A percentile compares a stretch with the other conserved stretches of the same genome.
These are phyloP conservation scores for Torymus aiolomorphi DNA, from an alignment of 2,888 invertebrate genomes.

Conservation along the genomic window DNA sequence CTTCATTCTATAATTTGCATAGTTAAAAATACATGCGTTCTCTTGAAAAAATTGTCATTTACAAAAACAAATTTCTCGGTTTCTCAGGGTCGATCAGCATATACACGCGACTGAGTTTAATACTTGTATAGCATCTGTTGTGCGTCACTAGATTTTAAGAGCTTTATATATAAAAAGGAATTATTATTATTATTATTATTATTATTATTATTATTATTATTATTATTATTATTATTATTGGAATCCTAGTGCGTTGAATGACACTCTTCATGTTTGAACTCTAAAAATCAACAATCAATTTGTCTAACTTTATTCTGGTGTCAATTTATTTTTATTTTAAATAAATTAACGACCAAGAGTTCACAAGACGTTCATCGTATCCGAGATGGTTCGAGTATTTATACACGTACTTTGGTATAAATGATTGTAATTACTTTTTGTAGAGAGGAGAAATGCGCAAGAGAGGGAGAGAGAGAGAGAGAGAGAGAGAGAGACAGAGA, in stretches of 20 bases:
- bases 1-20: neutral
- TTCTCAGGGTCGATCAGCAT: slow-evolving; percentile 12
- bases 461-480: neutral
- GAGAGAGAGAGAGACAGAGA: too few species aligned
- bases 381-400: slow-evolving; percentile 7
- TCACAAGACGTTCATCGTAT: slow-evolving; percentile 4
- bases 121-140: slow-evolving; percentile 43
- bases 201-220: too few species aligned
- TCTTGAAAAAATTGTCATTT: neutral
- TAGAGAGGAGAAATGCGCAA: slow-evolving; percentile 15
- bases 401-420: slow-evolving; percentile 43
- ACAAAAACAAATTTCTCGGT: slow-evolving; percentile 11
- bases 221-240: too few species aligned
- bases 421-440: slow-evolving; percentile 48
- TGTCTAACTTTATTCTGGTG: too few species aligned
- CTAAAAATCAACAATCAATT: too few species aligned
- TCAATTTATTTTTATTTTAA: neutral
- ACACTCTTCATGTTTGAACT: neutral
- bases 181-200: too few species aligned
- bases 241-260: neutral
- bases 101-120: slow-evolving; percentile 42
- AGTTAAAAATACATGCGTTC: neutral
- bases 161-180: slow-evolving; percentile 27
- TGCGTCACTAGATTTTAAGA: slow-evolving; percentile 38
- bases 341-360: neutral